phyloP scores from a whole-genome alignment of 2,888 invertebrate genomes.

The Lissonota sp. region DNA sequence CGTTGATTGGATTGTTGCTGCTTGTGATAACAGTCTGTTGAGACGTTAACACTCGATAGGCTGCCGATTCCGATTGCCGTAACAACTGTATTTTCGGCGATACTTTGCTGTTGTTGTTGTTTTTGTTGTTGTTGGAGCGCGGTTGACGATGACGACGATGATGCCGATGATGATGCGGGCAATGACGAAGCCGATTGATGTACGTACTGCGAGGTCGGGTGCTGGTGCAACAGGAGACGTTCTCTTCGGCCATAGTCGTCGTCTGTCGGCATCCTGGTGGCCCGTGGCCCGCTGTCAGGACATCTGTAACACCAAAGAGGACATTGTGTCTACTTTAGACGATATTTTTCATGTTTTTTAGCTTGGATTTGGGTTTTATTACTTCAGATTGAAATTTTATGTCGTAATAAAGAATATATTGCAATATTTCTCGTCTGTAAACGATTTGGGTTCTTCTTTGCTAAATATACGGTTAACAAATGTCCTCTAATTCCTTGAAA shows the following conservation, averaged over 20 bases:
- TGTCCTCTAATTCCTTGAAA: too few relatives aligned
- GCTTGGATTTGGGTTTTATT: too few relatives aligned
- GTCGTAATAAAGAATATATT: too few relatives aligned
- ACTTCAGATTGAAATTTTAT: background rate
- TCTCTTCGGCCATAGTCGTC: constrained; percentile 84
- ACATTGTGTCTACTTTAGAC: background rate
- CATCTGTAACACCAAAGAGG: constrained; percentile 84
- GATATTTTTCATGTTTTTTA: too few relatives aligned
- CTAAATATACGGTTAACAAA: too few relatives aligned
- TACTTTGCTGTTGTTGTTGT: constrained; percentile 67
- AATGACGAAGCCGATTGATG: constrained; percentile 71
- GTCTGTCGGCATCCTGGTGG: constrained; percentile 87
- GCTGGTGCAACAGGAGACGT: constrained; percentile 83
- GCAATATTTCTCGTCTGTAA: too few relatives aligned
- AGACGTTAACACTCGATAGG: constrained; percentile 73
- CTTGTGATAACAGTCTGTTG: constrained; percentile 84
- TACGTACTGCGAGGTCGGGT: constrained; percentile 80
- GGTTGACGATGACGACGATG: constrained; percentile 79
- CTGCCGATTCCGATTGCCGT: constrained; percentile 77
- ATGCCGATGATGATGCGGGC: constrained; percentile 74
- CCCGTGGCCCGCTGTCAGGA: constrained; percentile 88
- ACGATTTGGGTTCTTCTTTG: too few relatives aligned
- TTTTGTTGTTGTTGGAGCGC: constrained; percentile 57
- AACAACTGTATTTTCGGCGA: constrained; percentile 75
- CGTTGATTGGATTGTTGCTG: constrained; percentile 83